Percentiles rank a stretch among this genome's conserved stretches.
These are phyloP conservation scores for Ennomos erosarius DNA, from an alignment of 2,888 invertebrate genomes.

Conservation along the genomic window DNA sequence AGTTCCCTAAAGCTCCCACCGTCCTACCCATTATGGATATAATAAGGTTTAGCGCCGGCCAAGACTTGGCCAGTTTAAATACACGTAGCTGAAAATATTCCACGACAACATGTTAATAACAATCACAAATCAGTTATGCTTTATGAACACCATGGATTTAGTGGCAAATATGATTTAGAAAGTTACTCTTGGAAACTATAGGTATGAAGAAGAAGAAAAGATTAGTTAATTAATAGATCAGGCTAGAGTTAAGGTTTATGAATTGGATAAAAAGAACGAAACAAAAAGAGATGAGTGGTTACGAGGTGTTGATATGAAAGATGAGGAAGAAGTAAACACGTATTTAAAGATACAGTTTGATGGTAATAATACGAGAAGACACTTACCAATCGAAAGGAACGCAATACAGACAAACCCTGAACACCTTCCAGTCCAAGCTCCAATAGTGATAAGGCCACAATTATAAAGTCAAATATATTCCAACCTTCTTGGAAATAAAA, in stretches of 20 bases:
- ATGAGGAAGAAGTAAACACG: constrained; percentile 26
- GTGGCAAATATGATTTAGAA: constrained; percentile 9
- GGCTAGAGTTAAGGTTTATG: neutral
- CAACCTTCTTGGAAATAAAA: constrained; percentile 99
- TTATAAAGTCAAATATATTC: constrained; percentile 99
- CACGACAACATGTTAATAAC: constrained; percentile 57
- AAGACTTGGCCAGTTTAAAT: constrained; percentile 98
- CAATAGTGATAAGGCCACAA: constrained; percentile 97
- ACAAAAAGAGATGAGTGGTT: constrained; percentile 14
- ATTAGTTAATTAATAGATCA: constrained; percentile 2
- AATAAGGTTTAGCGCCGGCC: constrained; percentile 97
- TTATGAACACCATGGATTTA: constrained; percentile 14
- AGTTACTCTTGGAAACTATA: constrained; percentile 14
- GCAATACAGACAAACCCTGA: constrained; percentile 97
- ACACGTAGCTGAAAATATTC: constrained; percentile 93
- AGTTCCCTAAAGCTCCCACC: constrained; percentile 97
- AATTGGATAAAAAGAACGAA: constrained; percentile 1
- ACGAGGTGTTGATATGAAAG: constrained; percentile 26
- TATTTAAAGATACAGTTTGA: constrained; percentile 18
- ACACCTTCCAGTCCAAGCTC: constrained; percentile 97
- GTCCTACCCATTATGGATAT: constrained; percentile 98
- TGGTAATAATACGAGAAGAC: constrained; percentile 38
- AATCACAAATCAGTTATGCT: constrained; percentile 26
- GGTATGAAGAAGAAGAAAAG: constrained; percentile 11
- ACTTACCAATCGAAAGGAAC: constrained; percentile 99